Evolutionary conservation across 1,140 invertebrate genomes (phyloP).

Genomic region (Drosophila ercepeae): DNA sequence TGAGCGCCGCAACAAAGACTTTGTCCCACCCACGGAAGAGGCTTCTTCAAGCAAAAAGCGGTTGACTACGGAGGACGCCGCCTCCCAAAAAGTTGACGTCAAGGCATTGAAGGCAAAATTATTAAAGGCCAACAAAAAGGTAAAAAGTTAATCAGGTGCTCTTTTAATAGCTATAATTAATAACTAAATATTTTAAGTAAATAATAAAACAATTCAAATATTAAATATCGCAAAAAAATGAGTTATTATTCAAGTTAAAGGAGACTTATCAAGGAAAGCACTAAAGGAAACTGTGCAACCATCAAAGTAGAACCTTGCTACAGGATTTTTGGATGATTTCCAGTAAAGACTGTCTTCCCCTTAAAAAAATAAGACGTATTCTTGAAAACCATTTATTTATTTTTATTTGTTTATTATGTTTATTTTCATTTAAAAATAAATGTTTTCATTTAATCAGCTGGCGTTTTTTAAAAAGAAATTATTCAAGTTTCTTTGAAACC

Average conservation of each 20-base stretch:
- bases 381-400: background rate
- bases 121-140: constrained; percentile 72
- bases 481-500: background rate
- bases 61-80: background rate
- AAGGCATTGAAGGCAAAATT: constrained; percentile 73
- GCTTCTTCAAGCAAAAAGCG: constrained; percentile 36
- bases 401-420: background rate
- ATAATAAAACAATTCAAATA: background rate
- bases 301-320: too few species aligned
- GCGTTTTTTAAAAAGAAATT: background rate
- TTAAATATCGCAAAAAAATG: too few species aligned
- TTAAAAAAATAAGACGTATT: background rate
- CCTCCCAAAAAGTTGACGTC: constrained; percentile 57
- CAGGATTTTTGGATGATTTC: too few species aligned
- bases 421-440: background rate
- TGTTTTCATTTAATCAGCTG: background rate
- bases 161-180: constrained; percentile 40
- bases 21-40: constrained; percentile 91
- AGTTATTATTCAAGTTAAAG: too few species aligned
- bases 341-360: too few species aligned
- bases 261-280: too few species aligned
- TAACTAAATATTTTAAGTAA: constrained; percentile 5
- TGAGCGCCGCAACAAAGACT: constrained; percentile 91
- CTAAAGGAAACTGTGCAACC: too few species aligned
- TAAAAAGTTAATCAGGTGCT: constrained; percentile 31